Conservation (phyloP, 1,140 invertebrate genomes). For the Zaprionus lachaisei region DNA sequence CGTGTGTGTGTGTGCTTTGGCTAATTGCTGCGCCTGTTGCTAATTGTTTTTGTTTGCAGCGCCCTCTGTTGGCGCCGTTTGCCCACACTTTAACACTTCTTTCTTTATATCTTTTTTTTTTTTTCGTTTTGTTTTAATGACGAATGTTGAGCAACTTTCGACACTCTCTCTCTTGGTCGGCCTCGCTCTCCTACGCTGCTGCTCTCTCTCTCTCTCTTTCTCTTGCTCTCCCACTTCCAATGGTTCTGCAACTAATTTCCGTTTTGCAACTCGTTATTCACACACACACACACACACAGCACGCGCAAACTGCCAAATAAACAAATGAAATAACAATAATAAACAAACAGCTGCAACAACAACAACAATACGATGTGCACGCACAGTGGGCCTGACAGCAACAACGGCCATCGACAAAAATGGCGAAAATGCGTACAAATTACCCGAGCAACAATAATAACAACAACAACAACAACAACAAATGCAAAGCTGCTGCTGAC, state of each 20-base stretch:
- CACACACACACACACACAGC: constrained; percentile 34
- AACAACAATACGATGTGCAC: constrained; percentile 29
- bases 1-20: constrained; percentile 27
- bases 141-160: constrained; percentile 39
- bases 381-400: constrained; percentile 40
- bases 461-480: constrained; percentile 56
- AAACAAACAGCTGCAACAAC: constrained; percentile 50
- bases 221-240: neutral
- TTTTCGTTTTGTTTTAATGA: constrained; percentile 46
- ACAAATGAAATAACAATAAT: constrained; percentile 72
- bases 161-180: neutral
- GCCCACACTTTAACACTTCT: constrained; percentile 57
- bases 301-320: constrained; percentile 54
- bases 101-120: neutral
- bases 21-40: constrained; percentile 70
- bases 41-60: constrained; percentile 71
- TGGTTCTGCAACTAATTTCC: constrained; percentile 68
- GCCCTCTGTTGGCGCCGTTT: constrained; percentile 5
- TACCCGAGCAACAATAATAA: constrained; percentile 58
- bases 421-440: constrained; percentile 75
- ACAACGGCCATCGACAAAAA: constrained; percentile 55
- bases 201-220: too few relatives aligned
- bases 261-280: constrained; percentile 68
- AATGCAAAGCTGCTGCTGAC: constrained; percentile 66
- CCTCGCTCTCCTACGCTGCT: too few relatives aligned